phyloP scores from a whole-genome alignment of 2,113 vertebrate species.

The Macquaria ambigua region DNA sequence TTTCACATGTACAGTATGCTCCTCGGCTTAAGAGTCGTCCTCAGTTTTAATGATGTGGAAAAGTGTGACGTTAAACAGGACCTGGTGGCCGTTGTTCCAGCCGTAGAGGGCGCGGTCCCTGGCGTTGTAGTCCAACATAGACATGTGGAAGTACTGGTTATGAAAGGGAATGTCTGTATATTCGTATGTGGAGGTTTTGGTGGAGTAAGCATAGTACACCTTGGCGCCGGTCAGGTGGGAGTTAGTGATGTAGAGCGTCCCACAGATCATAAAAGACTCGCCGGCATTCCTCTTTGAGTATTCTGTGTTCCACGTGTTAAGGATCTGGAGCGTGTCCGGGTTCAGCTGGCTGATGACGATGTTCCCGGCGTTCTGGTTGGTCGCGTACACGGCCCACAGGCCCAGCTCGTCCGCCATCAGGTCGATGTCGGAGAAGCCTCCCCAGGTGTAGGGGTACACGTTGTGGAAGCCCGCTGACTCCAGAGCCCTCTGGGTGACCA shows the following conservation, averaged over 20 bases:
- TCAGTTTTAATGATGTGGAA: conserved; percentile 99
- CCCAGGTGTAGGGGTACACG: conserved; percentile 98
- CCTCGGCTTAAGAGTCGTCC: conserved; percentile 88
- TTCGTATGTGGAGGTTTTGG: conserved; percentile 95
- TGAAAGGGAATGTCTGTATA: conserved; percentile 99
- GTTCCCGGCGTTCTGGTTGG: conserved; percentile 98
- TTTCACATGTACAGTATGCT: background rate
- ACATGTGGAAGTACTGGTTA: conserved; percentile 99
- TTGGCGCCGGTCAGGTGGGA: conserved; percentile 98
- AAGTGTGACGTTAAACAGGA: conserved; percentile 98
- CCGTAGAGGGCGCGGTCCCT: conserved; percentile 96
- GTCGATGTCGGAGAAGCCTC: conserved; percentile 98
- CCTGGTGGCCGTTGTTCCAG: conserved; percentile 99
- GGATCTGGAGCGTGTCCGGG: conserved; percentile 92
- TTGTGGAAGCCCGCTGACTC: conserved; percentile 98
- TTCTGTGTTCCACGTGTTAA: conserved; percentile 95
- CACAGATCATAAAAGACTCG: conserved; percentile 99
- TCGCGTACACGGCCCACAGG: conserved; percentile 97
- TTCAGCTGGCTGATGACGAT: conserved; percentile 96
- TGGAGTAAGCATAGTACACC: conserved; percentile 98
- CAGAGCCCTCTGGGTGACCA: conserved; percentile 93
- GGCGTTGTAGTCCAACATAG: conserved; percentile 99
- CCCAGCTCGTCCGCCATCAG: conserved; percentile 98
- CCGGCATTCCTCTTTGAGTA: conserved; percentile 98
- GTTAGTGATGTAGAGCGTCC: conserved; percentile 97